A percentile compares a stretch with the other conserved stretches of the same genome.
These are phyloP conservation scores for Pituophis catenifer DNA, from an alignment of 2,113 vertebrate species.

Conservation along the genomic window DNA sequence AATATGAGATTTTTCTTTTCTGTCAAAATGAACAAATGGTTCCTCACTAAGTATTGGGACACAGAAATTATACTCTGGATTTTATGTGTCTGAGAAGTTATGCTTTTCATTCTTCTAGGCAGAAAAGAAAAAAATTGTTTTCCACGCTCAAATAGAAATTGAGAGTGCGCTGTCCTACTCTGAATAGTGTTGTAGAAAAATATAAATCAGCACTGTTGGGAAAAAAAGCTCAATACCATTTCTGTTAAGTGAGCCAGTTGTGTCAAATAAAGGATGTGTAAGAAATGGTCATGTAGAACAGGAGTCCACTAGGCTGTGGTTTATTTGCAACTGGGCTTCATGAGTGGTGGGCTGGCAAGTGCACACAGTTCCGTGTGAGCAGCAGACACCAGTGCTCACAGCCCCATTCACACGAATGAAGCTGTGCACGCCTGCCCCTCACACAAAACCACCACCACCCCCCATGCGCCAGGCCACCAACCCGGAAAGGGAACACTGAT, in stretches of 20 bases:
- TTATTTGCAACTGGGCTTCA: no score
- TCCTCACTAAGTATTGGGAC: not conserved
- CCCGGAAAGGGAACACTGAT: no score
- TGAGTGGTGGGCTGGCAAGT: no score
- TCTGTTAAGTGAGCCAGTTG: not conserved
- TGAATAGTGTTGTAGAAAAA: not conserved
- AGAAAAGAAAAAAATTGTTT: not conserved
- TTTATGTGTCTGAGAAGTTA: not conserved
- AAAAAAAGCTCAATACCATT: not conserved
- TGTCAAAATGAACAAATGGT: not conserved
- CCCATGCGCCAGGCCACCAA: no score
- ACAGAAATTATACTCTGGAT: not conserved
- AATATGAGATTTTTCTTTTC: not conserved
- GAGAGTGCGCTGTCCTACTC: not conserved
- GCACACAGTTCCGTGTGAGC: no score
- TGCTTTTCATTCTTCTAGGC: not conserved
- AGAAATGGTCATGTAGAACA: not conserved
- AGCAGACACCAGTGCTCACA: no score
- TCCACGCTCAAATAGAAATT: not conserved
- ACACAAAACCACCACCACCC: no score
- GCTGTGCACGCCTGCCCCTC: no score
- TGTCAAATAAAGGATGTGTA: not conserved
- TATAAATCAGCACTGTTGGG: not conserved
- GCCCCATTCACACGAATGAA: no score
- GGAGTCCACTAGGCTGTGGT: no score